Conservation (phyloP, 2,113 vertebrate genomes). For the Pomatostomus ruficeps region DNA sequence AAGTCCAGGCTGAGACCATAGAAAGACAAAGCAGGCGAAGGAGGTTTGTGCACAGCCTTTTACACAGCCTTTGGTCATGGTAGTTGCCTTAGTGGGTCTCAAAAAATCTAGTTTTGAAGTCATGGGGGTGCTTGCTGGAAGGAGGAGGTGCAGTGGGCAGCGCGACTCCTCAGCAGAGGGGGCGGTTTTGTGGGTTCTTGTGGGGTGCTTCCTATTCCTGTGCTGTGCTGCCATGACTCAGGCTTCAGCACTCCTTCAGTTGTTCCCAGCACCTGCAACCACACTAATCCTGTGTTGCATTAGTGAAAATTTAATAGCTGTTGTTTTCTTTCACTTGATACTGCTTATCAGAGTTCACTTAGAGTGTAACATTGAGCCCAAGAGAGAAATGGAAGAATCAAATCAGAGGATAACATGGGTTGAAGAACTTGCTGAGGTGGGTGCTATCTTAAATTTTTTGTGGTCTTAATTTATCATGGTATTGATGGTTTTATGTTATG, state of each 20-base stretch:
- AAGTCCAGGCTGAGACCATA: rapidly evolving
- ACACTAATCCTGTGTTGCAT: rapidly evolving
- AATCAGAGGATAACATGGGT: rapidly evolving
- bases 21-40: rapidly evolving
- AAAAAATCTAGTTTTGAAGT: rapidly evolving
- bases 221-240: rapidly evolving
- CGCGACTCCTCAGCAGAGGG: rapidly evolving
- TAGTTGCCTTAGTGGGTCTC: neutral
- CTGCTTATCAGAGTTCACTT: neutral
- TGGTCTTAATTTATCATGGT: neutral
- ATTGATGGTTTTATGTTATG: too few species aligned
- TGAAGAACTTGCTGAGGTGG: neutral
- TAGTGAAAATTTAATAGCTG: neutral
- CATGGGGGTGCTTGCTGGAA: rapidly evolving
- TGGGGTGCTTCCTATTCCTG: rapidly evolving
- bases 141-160: neutral
- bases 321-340: neutral
- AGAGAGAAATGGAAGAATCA: neutral
- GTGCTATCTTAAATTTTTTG: neutral
- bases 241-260: neutral
- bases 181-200: rapidly evolving
- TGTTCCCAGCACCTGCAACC: neutral
- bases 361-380: rapidly evolving
- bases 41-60: neutral
- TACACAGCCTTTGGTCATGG: rapidly evolving